Evolutionary conservation across 1,140 invertebrate species (phyloP).

Genomic region (Pseudoatta argentina): DNA sequence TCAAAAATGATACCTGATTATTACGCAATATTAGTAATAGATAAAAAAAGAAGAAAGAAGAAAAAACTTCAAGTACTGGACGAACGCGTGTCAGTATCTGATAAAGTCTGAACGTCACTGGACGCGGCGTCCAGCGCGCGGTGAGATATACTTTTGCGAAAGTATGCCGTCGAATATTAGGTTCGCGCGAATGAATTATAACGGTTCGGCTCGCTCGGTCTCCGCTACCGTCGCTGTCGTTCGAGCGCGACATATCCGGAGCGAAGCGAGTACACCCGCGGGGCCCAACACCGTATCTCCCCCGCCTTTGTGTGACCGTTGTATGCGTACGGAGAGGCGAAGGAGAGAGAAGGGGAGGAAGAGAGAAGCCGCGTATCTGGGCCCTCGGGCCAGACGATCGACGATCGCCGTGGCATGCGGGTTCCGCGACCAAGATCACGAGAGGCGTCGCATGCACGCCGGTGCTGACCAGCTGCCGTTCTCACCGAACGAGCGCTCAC

Average conservation of each 20-base stretch:
- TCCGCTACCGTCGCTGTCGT: slow-evolving; percentile 52
- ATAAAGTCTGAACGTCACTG: not conserved
- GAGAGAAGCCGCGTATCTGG: slow-evolving; percentile 62
- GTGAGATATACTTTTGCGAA: not conserved
- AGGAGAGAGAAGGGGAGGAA: slow-evolving; percentile 13
- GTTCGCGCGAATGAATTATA: slow-evolving; percentile 59
- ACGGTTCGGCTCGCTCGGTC: slow-evolving; percentile 39
- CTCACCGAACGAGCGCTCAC: slow-evolving; percentile 73
- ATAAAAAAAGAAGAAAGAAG: too few relatives aligned
- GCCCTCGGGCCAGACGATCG: slow-evolving; percentile 75
- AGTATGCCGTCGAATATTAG: slow-evolving; percentile 58
- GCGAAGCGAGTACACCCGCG: slow-evolving; percentile 22
- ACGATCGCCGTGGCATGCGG: slow-evolving; percentile 82
- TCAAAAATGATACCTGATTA: too few relatives aligned
- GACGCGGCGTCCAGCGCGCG: not conserved
- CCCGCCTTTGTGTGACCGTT: slow-evolving; percentile 37
- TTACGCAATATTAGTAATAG: too few relatives aligned
- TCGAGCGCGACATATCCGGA: slow-evolving; percentile 68
- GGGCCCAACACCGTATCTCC: slow-evolving; percentile 27
- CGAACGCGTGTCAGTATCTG: not conserved
- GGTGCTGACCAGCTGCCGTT: slow-evolving; percentile 81
- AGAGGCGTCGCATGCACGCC: slow-evolving; percentile 78
- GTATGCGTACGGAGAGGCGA: slow-evolving; percentile 29
- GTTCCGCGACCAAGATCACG: slow-evolving; percentile 78
- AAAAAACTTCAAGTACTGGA: too few relatives aligned